Percentiles rank a stretch among this genome's conserved stretches.
phyloP scores from a whole-genome alignment of 2,888 invertebrate species.

The Erebia aethiops region DNA sequence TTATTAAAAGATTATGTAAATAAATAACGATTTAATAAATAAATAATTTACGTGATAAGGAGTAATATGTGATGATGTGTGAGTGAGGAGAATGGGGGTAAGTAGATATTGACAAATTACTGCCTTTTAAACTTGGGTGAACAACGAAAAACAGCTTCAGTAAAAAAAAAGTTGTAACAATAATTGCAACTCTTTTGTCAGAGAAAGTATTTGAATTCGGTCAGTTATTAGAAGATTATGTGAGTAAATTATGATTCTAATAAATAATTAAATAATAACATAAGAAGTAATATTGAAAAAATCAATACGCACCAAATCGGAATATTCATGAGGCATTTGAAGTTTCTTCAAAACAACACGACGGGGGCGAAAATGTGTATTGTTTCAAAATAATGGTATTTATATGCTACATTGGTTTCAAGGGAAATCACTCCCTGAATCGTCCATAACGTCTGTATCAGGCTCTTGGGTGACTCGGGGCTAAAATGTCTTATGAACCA shows the following conservation, averaged over 20 bases:
- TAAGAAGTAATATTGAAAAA: conserved; percentile 28
- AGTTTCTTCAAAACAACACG: conserved; percentile 64
- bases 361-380: conserved; percentile 69
- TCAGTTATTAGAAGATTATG: not conserved
- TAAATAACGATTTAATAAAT: no score
- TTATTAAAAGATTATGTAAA: no score
- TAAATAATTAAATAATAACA: not conserved
- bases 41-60: no score
- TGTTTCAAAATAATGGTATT: conserved; percentile 81
- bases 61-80: no score
- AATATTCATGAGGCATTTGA: conserved; percentile 61
- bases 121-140: conserved; percentile 36
- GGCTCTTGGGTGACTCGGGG: conserved; percentile 43
- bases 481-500: conserved; percentile 50
- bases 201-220: no score
- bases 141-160: conserved; percentile 37
- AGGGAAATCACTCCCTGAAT: conserved; percentile 80
- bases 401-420: conserved; percentile 82
- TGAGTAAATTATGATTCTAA: not conserved
- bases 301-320: conserved; percentile 46
- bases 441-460: conserved; percentile 71
- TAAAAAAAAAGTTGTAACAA: not conserved
- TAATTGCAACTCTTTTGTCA: not conserved
- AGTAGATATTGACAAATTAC: conserved; percentile 48
- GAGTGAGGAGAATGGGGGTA: conserved; percentile 51